phyloP scores from a whole-genome alignment of 1,140 invertebrate species.

The Cyclina sinensis region DNA sequence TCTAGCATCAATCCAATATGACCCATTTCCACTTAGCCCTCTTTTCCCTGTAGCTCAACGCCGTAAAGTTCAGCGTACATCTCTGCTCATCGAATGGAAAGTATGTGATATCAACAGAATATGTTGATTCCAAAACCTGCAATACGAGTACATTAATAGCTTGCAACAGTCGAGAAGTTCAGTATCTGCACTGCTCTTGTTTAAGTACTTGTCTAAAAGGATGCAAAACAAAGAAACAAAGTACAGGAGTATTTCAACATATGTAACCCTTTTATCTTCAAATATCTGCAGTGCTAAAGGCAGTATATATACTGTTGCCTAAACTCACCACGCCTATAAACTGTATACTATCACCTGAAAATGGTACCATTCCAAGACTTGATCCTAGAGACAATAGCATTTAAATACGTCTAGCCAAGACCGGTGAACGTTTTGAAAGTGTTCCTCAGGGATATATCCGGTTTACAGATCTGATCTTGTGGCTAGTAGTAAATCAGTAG shows the following conservation, averaged over 20 bases:
- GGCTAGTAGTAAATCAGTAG: conserved; percentile 9
- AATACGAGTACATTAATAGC: not conserved
- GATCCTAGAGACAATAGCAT: not conserved
- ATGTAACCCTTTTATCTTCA: too few relatives aligned
- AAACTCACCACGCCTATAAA: too few relatives aligned
- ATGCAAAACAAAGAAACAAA: too few relatives aligned
- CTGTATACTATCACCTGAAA: conserved; percentile 5
- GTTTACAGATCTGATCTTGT: conserved; percentile 68
- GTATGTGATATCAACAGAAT: conserved; percentile 89
- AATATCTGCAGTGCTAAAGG: too few relatives aligned
- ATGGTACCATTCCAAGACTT: conserved; percentile 23
- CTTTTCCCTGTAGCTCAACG: conserved; percentile 85
- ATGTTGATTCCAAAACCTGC: conserved; percentile 96
- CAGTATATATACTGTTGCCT: too few relatives aligned
- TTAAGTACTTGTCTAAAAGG: too few relatives aligned
- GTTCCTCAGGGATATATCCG: conserved; percentile 64
- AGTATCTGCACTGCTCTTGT: too few relatives aligned
- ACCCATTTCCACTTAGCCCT: conserved; percentile 85
- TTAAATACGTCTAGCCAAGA: conserved; percentile 40
- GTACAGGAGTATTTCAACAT: too few relatives aligned
- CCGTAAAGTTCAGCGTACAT: conserved; percentile 80
- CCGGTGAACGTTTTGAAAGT: conserved; percentile 53
- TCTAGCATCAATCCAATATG: not conserved
- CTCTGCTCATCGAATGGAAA: conserved; percentile 82
- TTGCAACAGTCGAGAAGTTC: not conserved